Evolutionary conservation across 2,888 invertebrate species (phyloP).

Genomic region (Beris morrisii): DNA sequence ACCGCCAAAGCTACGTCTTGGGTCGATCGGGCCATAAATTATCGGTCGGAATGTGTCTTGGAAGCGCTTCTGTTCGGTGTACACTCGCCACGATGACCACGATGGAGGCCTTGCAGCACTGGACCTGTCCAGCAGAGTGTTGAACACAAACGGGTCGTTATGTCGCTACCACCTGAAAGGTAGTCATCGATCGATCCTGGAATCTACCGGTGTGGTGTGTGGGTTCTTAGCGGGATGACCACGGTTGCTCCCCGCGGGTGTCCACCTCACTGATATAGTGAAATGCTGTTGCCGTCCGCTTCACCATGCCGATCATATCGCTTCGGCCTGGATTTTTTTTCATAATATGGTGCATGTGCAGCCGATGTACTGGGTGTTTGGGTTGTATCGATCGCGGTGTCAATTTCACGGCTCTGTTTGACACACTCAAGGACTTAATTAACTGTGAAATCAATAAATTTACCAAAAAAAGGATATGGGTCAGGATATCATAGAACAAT

Average conservation of each 20-base stretch:
- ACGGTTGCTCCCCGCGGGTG: too few species aligned
- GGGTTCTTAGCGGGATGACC: too few species aligned
- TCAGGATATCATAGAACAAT: not conserved
- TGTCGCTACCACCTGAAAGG: constrained; percentile 15
- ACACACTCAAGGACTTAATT: constrained; percentile 3
- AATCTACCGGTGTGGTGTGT: not conserved
- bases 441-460: constrained; percentile 4
- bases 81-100: not conserved
- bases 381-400: not conserved
- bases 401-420: constrained; percentile 6
- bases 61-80: constrained; percentile 30
- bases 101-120: not conserved
- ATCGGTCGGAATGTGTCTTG: constrained; percentile 32
- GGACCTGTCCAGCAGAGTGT: constrained; percentile 26
- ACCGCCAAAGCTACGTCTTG: constrained; percentile 8
- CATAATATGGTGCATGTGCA: too few species aligned
- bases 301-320: not conserved
- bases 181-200: not conserved
- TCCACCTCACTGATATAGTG: not conserved
- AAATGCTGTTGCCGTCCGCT: too few species aligned
- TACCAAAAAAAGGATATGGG: not conserved
- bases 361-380: not conserved
- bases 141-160: constrained; percentile 21
- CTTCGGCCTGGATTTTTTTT: not conserved
- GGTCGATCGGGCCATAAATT: constrained; percentile 31